Conservation (phyloP, 2,797 vertebrate species). For the Silurus aristotelis region DNA sequence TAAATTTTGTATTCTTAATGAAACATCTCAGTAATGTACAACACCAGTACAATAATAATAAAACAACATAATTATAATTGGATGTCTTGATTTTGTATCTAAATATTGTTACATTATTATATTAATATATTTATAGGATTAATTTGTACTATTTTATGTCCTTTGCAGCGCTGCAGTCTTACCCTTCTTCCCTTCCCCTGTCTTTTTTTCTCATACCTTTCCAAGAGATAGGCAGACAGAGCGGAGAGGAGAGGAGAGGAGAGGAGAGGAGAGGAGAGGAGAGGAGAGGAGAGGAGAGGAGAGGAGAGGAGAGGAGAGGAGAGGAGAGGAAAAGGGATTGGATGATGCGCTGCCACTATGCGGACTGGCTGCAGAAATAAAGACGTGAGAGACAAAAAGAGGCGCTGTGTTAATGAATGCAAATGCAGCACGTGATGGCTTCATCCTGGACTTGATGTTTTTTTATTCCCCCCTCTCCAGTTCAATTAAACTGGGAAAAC, state of each 20-base stretch:
- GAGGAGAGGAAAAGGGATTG: not conserved
- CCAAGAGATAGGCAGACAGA: not conserved
- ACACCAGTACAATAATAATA: not conserved
- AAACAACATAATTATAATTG: not conserved
- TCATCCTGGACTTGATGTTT: slow-evolving; percentile 28
- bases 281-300: not conserved
- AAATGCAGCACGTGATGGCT: slow-evolving; percentile 52
- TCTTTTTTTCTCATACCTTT: not conserved
- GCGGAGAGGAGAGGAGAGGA: not conserved
- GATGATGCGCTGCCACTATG: slow-evolving; percentile 38
- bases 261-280: not conserved
- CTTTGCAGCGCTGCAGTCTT: not conserved
- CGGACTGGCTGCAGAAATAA: slow-evolving; percentile 76
- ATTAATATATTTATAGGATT: not conserved
- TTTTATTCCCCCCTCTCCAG: not conserved
- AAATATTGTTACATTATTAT: not conserved
- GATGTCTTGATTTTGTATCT: not conserved
- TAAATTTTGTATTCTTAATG: not conserved
- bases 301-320: no score
- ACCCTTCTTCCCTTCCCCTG: not conserved
- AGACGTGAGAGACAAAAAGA: slow-evolving; percentile 66
- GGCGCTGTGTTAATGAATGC: slow-evolving; percentile 51
- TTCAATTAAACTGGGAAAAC: slow-evolving; percentile 47
- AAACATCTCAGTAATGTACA: not conserved
- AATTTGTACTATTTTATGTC: not conserved